Conservation (phyloP, 2,113 vertebrate genomes). For the Myanophis thanlyinensis region DNA sequence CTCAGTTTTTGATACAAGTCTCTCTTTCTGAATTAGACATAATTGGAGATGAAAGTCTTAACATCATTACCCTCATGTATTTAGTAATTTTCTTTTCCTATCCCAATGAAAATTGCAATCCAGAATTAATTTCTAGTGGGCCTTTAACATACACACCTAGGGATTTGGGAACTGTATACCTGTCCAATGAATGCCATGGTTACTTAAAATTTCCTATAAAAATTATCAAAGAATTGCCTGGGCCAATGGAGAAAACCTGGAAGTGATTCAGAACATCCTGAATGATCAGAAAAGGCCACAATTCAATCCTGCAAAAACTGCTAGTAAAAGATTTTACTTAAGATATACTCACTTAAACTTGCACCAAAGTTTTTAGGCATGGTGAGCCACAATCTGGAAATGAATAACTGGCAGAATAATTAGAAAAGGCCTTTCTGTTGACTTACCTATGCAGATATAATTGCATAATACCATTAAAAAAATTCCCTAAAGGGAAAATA, state of each 20-base stretch:
- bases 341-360: neutral
- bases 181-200: neutral
- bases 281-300: neutral
- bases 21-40: neutral
- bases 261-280: neutral
- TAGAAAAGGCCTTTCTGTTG: neutral
- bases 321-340: neutral
- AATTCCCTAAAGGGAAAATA: neutral
- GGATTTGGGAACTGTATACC: neutral
- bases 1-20: neutral
- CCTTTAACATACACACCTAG: neutral
- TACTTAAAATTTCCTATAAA: neutral
- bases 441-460: neutral
- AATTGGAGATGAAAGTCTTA: neutral
- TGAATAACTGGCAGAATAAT: neutral
- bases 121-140: neutral
- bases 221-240: neutral
- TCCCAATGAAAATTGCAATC: neutral
- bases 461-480: neutral
- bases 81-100: neutral
- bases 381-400: neutral
- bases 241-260: neutral
- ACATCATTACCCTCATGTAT: neutral
- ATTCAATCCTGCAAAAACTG: neutral
- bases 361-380: neutral